Conservation (phyloP, 1,140 invertebrate genomes). For the Teleogryllus occipitalis region DNA sequence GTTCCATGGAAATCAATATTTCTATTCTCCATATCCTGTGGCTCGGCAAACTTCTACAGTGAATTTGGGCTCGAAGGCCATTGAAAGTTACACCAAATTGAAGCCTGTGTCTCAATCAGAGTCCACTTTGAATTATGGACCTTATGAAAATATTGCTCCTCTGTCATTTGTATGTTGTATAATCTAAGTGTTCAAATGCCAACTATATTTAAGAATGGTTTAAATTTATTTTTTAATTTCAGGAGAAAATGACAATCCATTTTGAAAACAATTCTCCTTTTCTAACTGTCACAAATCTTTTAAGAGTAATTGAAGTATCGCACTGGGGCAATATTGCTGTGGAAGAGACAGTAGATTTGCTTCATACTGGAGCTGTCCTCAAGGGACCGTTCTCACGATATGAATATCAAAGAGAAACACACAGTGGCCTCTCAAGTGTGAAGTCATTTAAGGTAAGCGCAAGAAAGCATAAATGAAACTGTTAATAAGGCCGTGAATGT, state of each 20-base stretch:
- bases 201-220: conserved; percentile 22
- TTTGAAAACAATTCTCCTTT: conserved; percentile 97
- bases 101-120: conserved; percentile 77
- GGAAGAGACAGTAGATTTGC: conserved; percentile 86
- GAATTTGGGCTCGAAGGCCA: conserved; percentile 61
- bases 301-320: conserved; percentile 88
- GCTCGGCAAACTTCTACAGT: conserved; percentile 73
- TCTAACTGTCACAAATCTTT: conserved; percentile 76
- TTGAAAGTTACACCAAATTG: conserved; percentile 79
- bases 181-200: conserved; percentile 23
- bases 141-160: conserved; percentile 66
- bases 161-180: conserved; percentile 39
- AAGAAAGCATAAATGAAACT: not conserved
- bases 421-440: conserved; percentile 75
- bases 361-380: conserved; percentile 85
- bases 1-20: conserved; percentile 75
- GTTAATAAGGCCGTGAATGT: not conserved
- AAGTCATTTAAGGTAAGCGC: conserved; percentile 71
- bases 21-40: conserved; percentile 74
- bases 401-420: conserved; percentile 87
- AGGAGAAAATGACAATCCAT: conserved; percentile 71
- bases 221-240: conserved; percentile 9
- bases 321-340: conserved; percentile 99
- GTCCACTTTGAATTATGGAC: conserved; percentile 74
- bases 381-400: conserved; percentile 93